A percentile compares a stretch with the other conserved stretches of the same genome.
phyloP scores from a whole-genome alignment of 2,888 invertebrate species.

The Cecidostiba fungosa region DNA sequence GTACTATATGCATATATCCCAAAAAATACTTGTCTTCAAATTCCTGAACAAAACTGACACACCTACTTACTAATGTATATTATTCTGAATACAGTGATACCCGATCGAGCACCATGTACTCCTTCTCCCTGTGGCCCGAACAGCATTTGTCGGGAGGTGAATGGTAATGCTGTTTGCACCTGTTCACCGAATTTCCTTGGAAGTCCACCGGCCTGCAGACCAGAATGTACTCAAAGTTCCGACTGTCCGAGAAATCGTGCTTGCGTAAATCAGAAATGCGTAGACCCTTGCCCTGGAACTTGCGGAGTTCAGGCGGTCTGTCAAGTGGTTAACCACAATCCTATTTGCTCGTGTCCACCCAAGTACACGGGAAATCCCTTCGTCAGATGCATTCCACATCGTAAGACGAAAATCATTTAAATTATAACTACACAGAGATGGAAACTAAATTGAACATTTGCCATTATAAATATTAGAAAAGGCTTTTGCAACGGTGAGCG shows the following conservation, averaged over 20 bases:
- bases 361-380: conserved; percentile 88
- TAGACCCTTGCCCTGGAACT: conserved; percentile 91
- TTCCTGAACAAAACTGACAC: conserved; percentile 78
- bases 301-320: conserved; percentile 92
- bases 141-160: conserved; percentile 86
- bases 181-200: conserved; percentile 86
- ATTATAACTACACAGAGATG: conserved; percentile 66
- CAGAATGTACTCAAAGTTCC: conserved; percentile 84
- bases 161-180: conserved; percentile 84
- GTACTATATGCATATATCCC: conserved; percentile 80
- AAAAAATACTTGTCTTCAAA: conserved; percentile 80
- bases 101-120: conserved; percentile 80
- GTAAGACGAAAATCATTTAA: conserved; percentile 69
- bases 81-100: conserved; percentile 74
- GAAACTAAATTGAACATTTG: background rate
- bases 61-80: conserved; percentile 75
- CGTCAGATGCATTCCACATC: conserved; percentile 70
- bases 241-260: conserved; percentile 82
- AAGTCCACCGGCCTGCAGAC: conserved; percentile 87
- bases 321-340: conserved; percentile 89
- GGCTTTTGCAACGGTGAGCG: background rate
- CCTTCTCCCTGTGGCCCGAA: conserved; percentile 82
- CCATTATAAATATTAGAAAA: background rate
- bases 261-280: conserved; percentile 90
- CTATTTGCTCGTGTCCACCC: conserved; percentile 89